A percentile compares a stretch with the other conserved stretches of the same genome.
phyloP scores from a whole-genome alignment of 1,140 invertebrate genomes.

The Cydia strobilella region DNA sequence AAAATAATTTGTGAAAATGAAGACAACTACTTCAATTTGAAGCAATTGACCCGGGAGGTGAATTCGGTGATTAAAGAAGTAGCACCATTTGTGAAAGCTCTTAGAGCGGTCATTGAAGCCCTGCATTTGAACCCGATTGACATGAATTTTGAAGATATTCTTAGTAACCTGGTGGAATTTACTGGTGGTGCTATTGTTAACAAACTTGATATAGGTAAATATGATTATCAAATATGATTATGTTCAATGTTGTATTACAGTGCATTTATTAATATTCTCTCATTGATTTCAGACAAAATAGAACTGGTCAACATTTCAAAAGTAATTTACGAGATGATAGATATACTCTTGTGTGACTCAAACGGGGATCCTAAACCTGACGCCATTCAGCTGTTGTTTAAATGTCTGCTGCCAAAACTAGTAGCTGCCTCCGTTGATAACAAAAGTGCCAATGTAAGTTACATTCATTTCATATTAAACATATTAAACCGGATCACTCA shows the following conservation, averaged over 20 bases:
- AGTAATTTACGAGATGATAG: constrained; percentile 65
- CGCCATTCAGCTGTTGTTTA: constrained; percentile 61
- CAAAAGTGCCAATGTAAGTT: constrained; percentile 60
- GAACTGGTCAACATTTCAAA: constrained; percentile 52
- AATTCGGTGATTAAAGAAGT: constrained; percentile 60
- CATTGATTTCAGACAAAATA: constrained; percentile 59
- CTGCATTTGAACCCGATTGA: constrained; percentile 59
- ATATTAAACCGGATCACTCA: too few species aligned
- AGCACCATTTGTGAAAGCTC: constrained; percentile 54
- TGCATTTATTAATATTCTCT: neutral
- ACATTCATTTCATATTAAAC: constrained; percentile 3
- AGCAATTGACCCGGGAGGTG: constrained; percentile 58
- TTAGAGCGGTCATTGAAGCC: constrained; percentile 52
- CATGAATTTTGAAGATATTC: constrained; percentile 75
- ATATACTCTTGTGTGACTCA: constrained; percentile 56
- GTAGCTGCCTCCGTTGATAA: constrained; percentile 60
- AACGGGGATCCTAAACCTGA: constrained; percentile 47
- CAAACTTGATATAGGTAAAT: constrained; percentile 66
- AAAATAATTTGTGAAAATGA: constrained; percentile 64
- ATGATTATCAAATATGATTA: neutral
- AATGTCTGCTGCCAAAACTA: constrained; percentile 65
- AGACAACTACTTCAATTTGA: constrained; percentile 57
- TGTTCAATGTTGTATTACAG: neutral
- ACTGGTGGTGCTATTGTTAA: constrained; percentile 62
- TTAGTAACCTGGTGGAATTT: constrained; percentile 65